Percentiles rank a stretch among this genome's conserved stretches.
Evolutionary conservation across 2,797 vertebrate genomes (phyloP).

Genomic region (Lagorchestes hirsutus): DNA sequence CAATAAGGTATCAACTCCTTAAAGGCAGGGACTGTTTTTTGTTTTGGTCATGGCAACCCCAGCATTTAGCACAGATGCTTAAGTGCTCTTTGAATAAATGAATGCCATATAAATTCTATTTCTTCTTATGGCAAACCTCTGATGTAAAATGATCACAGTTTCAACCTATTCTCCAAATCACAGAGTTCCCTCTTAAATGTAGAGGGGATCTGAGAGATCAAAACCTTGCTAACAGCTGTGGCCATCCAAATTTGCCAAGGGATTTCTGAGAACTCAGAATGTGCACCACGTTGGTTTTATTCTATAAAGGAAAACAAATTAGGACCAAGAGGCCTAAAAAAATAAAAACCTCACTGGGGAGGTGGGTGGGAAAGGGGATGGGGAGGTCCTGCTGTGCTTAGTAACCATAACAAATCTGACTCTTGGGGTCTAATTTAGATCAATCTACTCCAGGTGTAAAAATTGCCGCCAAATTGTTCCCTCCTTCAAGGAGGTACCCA

Average conservation of each 20-base stretch:
- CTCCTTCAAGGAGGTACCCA: conserved; percentile 31
- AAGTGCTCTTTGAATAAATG: not conserved
- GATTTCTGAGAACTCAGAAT: not conserved
- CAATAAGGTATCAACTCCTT: not conserved
- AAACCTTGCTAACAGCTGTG: not conserved
- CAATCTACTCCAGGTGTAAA: conserved; percentile 3
- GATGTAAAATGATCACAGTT: not conserved
- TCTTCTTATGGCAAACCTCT: not conserved
- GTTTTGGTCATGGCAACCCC: not conserved
- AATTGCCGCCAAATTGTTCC: not conserved
- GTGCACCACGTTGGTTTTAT: not conserved
- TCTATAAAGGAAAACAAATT: conserved; percentile 18
- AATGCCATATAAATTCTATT: not conserved
- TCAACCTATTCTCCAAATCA: not conserved
- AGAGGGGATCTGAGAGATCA: not conserved
- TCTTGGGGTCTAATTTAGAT: conserved; percentile 11
- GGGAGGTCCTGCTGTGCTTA: not conserved
- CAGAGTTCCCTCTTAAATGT: not conserved
- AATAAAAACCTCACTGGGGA: not conserved
- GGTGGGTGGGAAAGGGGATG: not conserved
- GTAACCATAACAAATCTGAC: not conserved
- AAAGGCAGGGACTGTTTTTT: not conserved
- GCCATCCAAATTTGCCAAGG: not conserved
- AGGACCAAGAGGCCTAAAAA: conserved; percentile 11
- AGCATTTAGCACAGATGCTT: not conserved